phyloP scores from a whole-genome alignment of 1,140 invertebrate genomes.

The Antheraea mylitta region DNA sequence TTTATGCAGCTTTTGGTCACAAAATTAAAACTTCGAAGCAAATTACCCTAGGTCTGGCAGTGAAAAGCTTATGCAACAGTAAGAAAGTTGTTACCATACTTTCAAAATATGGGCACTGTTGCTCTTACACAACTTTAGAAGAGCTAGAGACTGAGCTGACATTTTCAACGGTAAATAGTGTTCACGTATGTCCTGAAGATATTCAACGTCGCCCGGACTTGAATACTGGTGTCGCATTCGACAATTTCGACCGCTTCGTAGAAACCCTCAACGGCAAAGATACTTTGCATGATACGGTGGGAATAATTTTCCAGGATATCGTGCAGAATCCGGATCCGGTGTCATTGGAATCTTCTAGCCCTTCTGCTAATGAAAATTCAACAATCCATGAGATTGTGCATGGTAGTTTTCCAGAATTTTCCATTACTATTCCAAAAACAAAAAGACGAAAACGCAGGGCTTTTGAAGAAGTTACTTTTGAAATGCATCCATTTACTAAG shows the following conservation, averaged over 20 bases:
- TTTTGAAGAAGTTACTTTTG: conserved; percentile 4
- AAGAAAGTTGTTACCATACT: conserved; percentile 10
- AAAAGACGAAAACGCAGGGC: background rate
- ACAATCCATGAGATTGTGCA: background rate
- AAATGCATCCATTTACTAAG: conserved; percentile 3
- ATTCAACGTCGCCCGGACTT: conserved; percentile 9
- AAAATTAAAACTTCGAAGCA: conserved; percentile 15
- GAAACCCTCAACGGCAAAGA: conserved; percentile 13
- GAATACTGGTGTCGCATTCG: conserved; percentile 15
- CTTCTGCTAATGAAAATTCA: background rate
- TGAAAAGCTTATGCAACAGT: conserved; percentile 4
- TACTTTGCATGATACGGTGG: conserved; percentile 12
- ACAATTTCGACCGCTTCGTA: conserved; percentile 18
- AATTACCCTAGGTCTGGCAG: conserved; percentile 1
- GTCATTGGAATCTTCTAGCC: background rate
- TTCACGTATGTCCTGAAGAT: conserved; percentile 16
- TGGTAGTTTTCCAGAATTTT: background rate
- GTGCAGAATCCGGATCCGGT: conserved; percentile 6
- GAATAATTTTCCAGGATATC: conserved; percentile 8
- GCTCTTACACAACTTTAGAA: conserved; percentile 8
- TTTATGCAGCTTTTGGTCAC: conserved; percentile 3
- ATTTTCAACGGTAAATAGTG: conserved; percentile 8
- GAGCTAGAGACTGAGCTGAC: conserved; percentile 17
- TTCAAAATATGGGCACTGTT: conserved; percentile 16
- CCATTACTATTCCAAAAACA: background rate